A percentile compares a stretch with the other conserved stretches of the same genome.
Conservation (phyloP, 2,113 vertebrate species). For the Erythrolamprus reginae region DNA sequence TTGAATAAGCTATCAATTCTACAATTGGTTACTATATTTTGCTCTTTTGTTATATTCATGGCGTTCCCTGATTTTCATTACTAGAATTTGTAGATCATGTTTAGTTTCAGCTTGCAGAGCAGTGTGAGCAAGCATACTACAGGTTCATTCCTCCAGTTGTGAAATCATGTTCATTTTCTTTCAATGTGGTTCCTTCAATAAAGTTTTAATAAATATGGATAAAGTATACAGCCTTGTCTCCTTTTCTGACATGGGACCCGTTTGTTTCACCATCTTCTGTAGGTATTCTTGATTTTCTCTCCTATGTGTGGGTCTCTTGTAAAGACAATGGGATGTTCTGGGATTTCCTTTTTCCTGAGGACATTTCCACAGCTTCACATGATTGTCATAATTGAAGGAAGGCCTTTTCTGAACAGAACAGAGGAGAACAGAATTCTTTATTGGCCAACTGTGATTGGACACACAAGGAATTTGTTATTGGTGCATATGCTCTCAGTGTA, state of each 20-base stretch:
- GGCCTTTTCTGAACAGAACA: too few species aligned
- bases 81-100: background rate
- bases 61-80: background rate
- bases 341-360: background rate
- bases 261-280: too few species aligned
- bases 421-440: too few species aligned
- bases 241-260: too few species aligned
- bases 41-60: background rate
- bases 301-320: background rate
- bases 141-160: background rate
- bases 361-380: background rate
- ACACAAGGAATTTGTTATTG: too few species aligned
- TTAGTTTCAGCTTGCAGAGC: background rate
- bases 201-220: background rate
- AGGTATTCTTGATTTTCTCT: background rate
- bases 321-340: background rate
- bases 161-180: background rate
- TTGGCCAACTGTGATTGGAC: too few species aligned
- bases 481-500: too few species aligned
- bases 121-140: background rate
- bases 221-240: background rate
- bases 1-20: background rate
- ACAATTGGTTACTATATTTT: background rate
- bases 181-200: background rate
- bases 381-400: background rate